phyloP scores from a whole-genome alignment of 1,140 invertebrate species.

The Ceratosolen fusciceps region DNA sequence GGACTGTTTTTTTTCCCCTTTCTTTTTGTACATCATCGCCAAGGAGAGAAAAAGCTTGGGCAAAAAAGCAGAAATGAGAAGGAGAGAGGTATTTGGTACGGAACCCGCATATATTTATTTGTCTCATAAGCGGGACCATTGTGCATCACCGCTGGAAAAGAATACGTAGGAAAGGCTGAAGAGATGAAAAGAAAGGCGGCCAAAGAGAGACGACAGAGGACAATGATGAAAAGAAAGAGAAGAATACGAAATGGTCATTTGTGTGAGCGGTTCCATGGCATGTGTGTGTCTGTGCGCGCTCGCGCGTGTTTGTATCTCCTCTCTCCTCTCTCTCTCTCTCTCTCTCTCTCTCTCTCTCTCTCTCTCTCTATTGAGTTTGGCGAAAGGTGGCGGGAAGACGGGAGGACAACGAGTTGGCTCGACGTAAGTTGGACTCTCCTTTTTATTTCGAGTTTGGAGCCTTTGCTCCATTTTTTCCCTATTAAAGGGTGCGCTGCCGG shows the following conservation, averaged over 20 bases:
- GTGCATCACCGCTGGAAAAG: slow-evolving; percentile 24
- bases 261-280: background rate
- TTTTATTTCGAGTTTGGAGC: background rate
- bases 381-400: background rate
- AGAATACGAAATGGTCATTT: slow-evolving; percentile 34
- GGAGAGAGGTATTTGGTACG: slow-evolving; percentile 23
- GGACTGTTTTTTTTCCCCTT: slow-evolving; percentile 28
- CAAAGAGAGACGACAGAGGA: slow-evolving; percentile 4
- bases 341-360: background rate
- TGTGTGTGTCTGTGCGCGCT: too few species aligned
- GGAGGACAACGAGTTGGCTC: background rate
- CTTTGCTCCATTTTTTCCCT: background rate
- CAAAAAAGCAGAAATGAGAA: background rate
- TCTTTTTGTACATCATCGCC: too few species aligned
- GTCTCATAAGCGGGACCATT: slow-evolving; percentile 27
- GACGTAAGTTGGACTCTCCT: background rate
- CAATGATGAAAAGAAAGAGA: slow-evolving; percentile 11
- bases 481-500: background rate
- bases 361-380: background rate
- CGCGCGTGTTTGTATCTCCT: too few species aligned
- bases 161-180: slow-evolving; percentile 31
- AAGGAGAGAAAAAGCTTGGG: background rate
- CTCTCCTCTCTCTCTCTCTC: too few species aligned
- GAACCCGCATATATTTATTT: slow-evolving; percentile 10
- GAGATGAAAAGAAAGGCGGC: slow-evolving; percentile 38